Conservation (phyloP, 2,888 invertebrate genomes). For the Ophion slaviceki region DNA sequence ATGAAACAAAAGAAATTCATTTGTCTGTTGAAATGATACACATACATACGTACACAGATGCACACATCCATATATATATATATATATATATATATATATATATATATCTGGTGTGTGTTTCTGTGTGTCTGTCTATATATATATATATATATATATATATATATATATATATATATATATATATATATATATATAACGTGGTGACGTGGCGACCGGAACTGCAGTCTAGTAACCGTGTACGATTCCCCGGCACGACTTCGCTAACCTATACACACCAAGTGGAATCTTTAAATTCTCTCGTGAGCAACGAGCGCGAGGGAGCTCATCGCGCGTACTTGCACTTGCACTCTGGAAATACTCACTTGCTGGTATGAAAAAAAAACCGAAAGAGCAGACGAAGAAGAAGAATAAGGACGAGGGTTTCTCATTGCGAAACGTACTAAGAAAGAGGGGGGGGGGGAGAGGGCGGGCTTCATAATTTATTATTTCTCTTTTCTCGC, state of each 20-base stretch:
- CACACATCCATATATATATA: too few relatives aligned
- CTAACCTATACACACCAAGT: conserved; percentile 11
- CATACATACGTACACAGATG: background rate
- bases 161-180: background rate
- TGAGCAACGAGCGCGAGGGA: conserved; percentile 12
- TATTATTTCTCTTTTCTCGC: conserved; percentile 59
- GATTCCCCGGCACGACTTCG: conserved; percentile 38
- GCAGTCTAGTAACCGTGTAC: conserved; percentile 78
- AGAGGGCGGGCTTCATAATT: conserved; percentile 53
- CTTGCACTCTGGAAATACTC: conserved; percentile 48
- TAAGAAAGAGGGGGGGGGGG: conserved; percentile 22
- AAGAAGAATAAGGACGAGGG: conserved; percentile 31
- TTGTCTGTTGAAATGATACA: too few relatives aligned
- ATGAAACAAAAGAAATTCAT: too few relatives aligned
- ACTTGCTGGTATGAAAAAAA: conserved; percentile 10
- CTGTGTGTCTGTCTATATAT: background rate
- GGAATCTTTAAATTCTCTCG: conserved; percentile 64
- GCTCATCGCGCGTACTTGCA: conserved; percentile 42
- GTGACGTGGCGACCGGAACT: conserved; percentile 73
- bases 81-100: background rate
- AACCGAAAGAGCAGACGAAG: background rate
- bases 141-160: background rate
- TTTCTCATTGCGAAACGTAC: conserved; percentile 50
- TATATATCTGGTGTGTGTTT: background rate
- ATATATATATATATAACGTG: background rate